These are phyloP conservation scores for Zapus hudsonius DNA, from an alignment of 2,113 vertebrate species.

Conservation along the genomic window DNA sequence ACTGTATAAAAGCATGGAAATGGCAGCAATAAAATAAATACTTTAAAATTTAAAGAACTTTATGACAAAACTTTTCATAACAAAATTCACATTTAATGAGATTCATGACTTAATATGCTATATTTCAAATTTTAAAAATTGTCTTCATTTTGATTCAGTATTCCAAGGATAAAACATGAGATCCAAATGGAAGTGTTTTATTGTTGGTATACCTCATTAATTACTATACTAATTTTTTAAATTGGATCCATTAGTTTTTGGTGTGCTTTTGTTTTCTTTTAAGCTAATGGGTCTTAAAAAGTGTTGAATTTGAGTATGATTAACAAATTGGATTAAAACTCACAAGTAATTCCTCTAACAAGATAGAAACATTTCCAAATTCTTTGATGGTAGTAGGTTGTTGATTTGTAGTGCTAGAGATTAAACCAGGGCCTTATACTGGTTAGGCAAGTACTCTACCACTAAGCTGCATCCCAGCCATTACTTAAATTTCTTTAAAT, in stretches of 20 bases:
- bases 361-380: neutral
- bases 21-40: neutral
- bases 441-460: neutral
- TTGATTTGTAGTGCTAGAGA: neutral
- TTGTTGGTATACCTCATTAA: conserved; percentile 17
- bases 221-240: conserved; percentile 2
- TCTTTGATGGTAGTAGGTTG: neutral
- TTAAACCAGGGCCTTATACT: neutral
- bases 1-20: neutral
- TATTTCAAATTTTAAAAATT: conserved; percentile 34
- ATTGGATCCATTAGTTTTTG: neutral
- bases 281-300: conserved; percentile 15
- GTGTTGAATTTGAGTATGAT: conserved; percentile 7
- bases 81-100: neutral
- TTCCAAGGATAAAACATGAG: neutral
- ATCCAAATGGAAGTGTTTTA: conserved; percentile 23
- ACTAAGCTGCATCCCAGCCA: neutral
- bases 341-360: neutral
- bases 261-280: neutral
- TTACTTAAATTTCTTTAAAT: neutral
- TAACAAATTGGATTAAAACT: conserved; percentile 7
- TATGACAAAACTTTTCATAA: conserved; percentile 17
- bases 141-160: conserved; percentile 34
- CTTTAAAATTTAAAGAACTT: neutral
- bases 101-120: neutral